Evolutionary conservation across 2,113 vertebrate genomes (phyloP).

Genomic region (Passerina amoena): DNA sequence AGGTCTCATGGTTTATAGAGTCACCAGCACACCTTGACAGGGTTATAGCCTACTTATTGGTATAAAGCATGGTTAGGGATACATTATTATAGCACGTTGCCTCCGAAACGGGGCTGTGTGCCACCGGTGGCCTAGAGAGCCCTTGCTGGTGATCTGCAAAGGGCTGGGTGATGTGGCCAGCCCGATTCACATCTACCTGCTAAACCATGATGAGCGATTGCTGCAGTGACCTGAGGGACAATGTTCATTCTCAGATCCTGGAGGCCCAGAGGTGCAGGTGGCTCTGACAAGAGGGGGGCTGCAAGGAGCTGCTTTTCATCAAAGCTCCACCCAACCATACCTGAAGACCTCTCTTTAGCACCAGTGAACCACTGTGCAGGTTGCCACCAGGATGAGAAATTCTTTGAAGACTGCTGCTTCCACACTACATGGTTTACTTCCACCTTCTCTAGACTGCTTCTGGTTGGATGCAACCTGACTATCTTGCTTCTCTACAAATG

Average conservation of each 20-base stretch:
- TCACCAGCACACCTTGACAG: constrained; percentile 73
- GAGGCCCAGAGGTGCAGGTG: background rate
- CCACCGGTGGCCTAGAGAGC: constrained; percentile 12
- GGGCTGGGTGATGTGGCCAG: background rate
- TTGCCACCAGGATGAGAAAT: background rate
- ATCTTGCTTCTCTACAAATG: background rate
- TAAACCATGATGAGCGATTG: background rate
- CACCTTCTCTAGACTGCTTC: background rate
- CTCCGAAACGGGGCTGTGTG: constrained; percentile 41
- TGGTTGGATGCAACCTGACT: background rate
- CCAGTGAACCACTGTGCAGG: background rate
- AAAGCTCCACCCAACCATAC: background rate
- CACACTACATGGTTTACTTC: background rate
- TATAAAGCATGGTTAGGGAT: constrained; percentile 73
- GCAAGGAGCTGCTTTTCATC: background rate
- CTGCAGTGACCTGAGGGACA: background rate
- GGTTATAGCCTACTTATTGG: constrained; percentile 71
- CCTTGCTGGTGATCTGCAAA: constrained; percentile 43
- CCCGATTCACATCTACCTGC: background rate
- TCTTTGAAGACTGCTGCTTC: background rate
- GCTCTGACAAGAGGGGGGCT: background rate
- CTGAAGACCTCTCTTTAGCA: background rate
- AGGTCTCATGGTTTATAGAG: constrained; percentile 74
- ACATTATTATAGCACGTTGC: constrained; percentile 67
- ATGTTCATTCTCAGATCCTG: background rate